phyloP scores from a whole-genome alignment of 1,140 invertebrate genomes.

The Penaeus vannamei region DNA sequence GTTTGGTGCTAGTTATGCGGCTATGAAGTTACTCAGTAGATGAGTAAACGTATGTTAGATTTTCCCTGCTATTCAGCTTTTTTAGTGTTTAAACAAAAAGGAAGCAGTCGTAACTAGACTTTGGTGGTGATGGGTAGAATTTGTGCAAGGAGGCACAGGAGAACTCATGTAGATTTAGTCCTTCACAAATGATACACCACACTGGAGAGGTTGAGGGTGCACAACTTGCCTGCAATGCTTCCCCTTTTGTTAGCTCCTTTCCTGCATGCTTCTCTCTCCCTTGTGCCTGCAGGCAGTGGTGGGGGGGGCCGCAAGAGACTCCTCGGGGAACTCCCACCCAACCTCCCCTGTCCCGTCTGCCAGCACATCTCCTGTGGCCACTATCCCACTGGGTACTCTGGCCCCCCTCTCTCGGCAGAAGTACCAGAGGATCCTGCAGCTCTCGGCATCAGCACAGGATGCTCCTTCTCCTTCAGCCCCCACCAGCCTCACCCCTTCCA shows the following conservation, averaged over 20 bases:
- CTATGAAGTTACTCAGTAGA: no score
- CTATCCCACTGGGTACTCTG: slow-evolving; percentile 49
- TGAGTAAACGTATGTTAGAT: no score
- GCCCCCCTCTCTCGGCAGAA: slow-evolving; percentile 52
- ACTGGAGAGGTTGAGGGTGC: slow-evolving; percentile 36
- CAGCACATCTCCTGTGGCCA: slow-evolving; percentile 22
- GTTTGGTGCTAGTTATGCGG: no score
- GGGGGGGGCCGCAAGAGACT: neutral
- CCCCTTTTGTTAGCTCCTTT: neutral
- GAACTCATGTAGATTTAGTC: no score
- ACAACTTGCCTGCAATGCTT: slow-evolving; percentile 35
- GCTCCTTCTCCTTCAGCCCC: neutral
- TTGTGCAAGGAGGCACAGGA: no score
- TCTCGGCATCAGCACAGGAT: neutral
- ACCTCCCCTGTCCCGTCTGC: slow-evolving; percentile 27
- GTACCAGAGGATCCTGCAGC: slow-evolving; percentile 46
- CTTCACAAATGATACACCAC: no score
- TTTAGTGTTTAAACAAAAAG: no score
- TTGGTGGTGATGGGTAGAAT: no score
- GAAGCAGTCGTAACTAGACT: no score
- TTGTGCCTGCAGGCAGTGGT: neutral
- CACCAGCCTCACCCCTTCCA: neutral
- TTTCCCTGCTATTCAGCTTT: no score
- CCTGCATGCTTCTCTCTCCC: slow-evolving; percentile 16
- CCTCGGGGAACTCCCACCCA: slow-evolving; percentile 1